phyloP scores from a whole-genome alignment of 2,888 invertebrate genomes.

The Galerucella calmariensis region DNA sequence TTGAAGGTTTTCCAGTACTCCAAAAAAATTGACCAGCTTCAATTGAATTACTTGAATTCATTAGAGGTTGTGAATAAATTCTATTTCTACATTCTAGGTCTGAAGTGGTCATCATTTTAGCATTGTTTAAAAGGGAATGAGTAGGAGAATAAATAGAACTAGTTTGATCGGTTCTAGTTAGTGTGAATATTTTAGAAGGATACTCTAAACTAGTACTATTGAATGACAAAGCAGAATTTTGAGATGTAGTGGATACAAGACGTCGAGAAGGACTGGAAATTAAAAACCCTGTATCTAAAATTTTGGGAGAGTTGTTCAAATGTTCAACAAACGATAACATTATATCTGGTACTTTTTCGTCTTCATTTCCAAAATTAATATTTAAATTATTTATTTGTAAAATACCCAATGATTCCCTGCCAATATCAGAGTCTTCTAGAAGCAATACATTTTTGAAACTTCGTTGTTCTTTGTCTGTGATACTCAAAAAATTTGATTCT shows the following conservation, averaged over 20 bases:
- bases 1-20: conserved; percentile 30
- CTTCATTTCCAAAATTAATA: conserved; percentile 31
- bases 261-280: conserved; percentile 34
- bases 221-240: conserved; percentile 40
- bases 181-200: conserved; percentile 45
- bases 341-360: conserved; percentile 35
- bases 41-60: not conserved
- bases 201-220: conserved; percentile 45
- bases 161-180: conserved; percentile 36
- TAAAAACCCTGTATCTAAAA: conserved; percentile 42
- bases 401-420: conserved; percentile 45
- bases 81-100: conserved; percentile 10
- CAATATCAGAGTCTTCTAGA: conserved; percentile 37
- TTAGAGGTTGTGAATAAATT: conserved; percentile 1
- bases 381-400: conserved; percentile 40
- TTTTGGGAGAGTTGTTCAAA: conserved; percentile 12
- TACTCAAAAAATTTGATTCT: conserved; percentile 30
- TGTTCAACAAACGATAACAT: conserved; percentile 34
- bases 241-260: conserved; percentile 36
- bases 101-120: conserved; percentile 26
- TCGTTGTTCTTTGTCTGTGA: conserved; percentile 24
- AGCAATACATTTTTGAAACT: conserved; percentile 27
- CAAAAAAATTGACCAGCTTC: conserved; percentile 22
- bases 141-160: conserved; percentile 9
- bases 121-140: conserved; percentile 29